A percentile compares a stretch with the other conserved stretches of the same genome.
phyloP scores from a whole-genome alignment of 2,888 invertebrate species.

The Psylliodes chrysocephalus region DNA sequence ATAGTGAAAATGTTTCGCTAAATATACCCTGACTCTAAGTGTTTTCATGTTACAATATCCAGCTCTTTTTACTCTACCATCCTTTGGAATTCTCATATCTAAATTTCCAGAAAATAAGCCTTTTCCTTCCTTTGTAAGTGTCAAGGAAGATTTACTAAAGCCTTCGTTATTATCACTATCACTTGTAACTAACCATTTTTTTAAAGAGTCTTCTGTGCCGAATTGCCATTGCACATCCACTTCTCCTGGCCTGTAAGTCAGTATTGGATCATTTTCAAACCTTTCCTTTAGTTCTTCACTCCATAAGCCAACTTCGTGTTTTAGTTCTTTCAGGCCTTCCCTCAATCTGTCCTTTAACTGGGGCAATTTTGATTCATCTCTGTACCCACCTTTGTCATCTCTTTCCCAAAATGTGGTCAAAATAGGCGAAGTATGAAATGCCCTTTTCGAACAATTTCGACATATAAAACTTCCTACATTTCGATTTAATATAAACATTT shows the following conservation, averaged over 20 bases:
- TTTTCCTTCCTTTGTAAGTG: conserved; percentile 74
- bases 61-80: conserved; percentile 79
- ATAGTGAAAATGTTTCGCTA: conserved; percentile 9
- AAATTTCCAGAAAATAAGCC: conserved; percentile 79
- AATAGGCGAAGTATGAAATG: conserved; percentile 51
- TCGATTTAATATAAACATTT: conserved; percentile 31
- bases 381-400: conserved; percentile 72
- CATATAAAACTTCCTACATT: conserved; percentile 26
- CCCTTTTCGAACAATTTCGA: conserved; percentile 31
- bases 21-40: conserved; percentile 71
- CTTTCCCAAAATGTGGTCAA: conserved; percentile 68
- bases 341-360: conserved; percentile 69
- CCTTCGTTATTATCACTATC: conserved; percentile 88
- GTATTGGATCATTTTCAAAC: conserved; percentile 64
- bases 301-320: conserved; percentile 74
- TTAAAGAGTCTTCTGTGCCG: conserved; percentile 68
- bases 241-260: conserved; percentile 65
- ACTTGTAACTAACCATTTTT: conserved; percentile 77
- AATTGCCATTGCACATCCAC: conserved; percentile 81
- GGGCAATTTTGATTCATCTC: conserved; percentile 59
- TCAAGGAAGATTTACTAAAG: conserved; percentile 74
- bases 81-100: conserved; percentile 77
- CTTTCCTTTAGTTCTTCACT: conserved; percentile 68
- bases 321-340: conserved; percentile 74
- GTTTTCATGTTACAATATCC: conserved; percentile 87